Conservation (phyloP, 2,113 vertebrate genomes). For the Strix uralensis region DNA sequence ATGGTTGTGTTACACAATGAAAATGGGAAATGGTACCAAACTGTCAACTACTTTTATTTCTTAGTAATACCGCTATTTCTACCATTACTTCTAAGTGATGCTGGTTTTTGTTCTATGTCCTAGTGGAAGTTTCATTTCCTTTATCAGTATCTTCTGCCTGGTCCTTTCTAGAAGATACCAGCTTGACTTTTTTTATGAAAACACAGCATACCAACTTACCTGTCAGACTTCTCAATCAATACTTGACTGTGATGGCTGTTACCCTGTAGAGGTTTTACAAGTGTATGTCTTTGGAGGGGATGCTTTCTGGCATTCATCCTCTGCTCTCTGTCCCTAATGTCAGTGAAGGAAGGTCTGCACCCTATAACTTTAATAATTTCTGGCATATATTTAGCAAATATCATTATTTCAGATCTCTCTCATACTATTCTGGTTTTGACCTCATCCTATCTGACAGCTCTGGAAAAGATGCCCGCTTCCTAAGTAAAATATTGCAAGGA, state of each 20-base stretch:
- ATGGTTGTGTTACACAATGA: neutral
- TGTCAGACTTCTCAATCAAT: neutral
- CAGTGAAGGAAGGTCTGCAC: neutral
- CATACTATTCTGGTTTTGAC: constrained; percentile 8
- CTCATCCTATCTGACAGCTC: neutral
- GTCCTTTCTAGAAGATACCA: neutral
- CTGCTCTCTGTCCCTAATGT: neutral
- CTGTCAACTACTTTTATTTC: neutral
- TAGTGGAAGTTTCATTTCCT: neutral
- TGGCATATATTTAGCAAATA: constrained; percentile 27
- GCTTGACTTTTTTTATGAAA: neutral
- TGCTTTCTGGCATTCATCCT: neutral
- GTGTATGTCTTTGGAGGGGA: neutral
- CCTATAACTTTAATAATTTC: constrained; percentile 32
- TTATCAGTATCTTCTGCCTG: neutral
- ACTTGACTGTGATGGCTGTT: neutral
- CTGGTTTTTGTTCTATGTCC: accelerated
- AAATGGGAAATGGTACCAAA: neutral
- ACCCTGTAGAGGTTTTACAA: neutral
- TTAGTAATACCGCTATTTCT: neutral
- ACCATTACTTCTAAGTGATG: neutral
- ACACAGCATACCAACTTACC: neutral
- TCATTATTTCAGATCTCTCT: constrained; percentile 20
- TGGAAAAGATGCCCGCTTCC: neutral
- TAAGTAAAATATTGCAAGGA: neutral